Conservation (phyloP, 2,888 invertebrate genomes). For the Emmelina monodactyla region DNA sequence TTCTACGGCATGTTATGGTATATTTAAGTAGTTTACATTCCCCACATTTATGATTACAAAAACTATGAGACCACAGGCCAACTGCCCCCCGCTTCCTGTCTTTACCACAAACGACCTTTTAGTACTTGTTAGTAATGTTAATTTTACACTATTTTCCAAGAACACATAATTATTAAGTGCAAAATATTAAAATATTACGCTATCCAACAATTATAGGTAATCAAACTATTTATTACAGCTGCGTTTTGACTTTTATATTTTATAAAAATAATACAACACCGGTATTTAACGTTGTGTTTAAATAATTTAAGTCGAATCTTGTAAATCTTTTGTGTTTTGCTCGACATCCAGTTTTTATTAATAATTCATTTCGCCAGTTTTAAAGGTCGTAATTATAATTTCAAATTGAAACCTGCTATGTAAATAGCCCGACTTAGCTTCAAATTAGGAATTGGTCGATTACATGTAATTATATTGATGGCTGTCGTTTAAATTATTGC, state of each 20-base stretch:
- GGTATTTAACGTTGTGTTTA: no score
- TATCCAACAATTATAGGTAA: slow-evolving; percentile 1
- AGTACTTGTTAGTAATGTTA: slow-evolving; percentile 37
- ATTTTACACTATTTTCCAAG: slow-evolving; percentile 25
- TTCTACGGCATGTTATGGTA: slow-evolving; percentile 10
- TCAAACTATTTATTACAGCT: slow-evolving; percentile 8
- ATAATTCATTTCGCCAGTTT: no score
- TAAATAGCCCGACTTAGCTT: not conserved
- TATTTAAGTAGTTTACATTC: slow-evolving; percentile 22
- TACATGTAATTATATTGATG: slow-evolving; percentile 4
- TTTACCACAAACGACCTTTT: slow-evolving; percentile 53
- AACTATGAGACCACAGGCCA: slow-evolving; percentile 42
- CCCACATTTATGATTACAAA: slow-evolving; percentile 28
- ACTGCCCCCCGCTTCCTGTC: slow-evolving; percentile 43
- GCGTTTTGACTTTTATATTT: no score
- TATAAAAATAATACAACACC: no score
- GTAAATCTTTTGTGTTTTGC: no score
- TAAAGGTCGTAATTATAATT: no score
- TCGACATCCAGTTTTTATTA: no score
- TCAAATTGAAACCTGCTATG: not conserved
- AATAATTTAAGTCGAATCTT: no score
- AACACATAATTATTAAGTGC: slow-evolving; percentile 1
- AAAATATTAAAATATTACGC: slow-evolving; percentile 1
- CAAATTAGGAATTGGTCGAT: not conserved
- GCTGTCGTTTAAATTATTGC: not conserved